Percentiles rank a stretch among this genome's conserved stretches.
phyloP scores from a whole-genome alignment of 1,140 invertebrate genomes.

The Palaemon carinicauda region DNA sequence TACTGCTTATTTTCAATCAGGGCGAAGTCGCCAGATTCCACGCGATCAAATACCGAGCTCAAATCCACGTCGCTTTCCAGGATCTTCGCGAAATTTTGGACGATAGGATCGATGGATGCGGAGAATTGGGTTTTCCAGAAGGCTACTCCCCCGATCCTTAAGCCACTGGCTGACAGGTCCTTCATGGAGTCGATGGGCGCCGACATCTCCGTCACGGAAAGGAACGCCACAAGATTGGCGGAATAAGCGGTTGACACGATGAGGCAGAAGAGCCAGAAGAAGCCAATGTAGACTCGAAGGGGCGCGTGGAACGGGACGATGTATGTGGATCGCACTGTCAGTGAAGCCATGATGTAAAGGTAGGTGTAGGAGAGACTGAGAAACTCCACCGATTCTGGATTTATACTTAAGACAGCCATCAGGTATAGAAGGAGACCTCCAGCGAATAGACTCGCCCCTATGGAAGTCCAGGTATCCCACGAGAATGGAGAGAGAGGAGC shows the following conservation, averaged over 20 bases:
- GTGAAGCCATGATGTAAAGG: conserved; percentile 48
- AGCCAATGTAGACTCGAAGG: conserved; percentile 28
- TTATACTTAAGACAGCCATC: not conserved
- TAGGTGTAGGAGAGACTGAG: conserved; percentile 20
- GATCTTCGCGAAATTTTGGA: conserved; percentile 21
- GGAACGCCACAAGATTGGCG: conserved; percentile 55
- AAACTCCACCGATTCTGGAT: conserved; percentile 23
- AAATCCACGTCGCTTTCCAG: conserved; percentile 51
- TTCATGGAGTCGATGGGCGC: conserved; percentile 43
- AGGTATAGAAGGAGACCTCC: conserved; percentile 4
- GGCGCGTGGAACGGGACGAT: conserved; percentile 2
- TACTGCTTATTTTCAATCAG: conserved; percentile 54
- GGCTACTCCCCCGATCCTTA: conserved; percentile 42
- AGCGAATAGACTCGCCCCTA: conserved; percentile 9
- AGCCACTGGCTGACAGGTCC: conserved; percentile 34
- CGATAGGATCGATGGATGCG: conserved; percentile 38
- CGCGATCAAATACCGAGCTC: conserved; percentile 29
- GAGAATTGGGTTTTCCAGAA: conserved; percentile 54
- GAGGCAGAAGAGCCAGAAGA: conserved; percentile 31
- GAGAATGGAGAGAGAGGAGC: conserved; percentile 48
- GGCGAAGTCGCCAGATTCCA: conserved; percentile 43
- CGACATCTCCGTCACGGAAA: conserved; percentile 41
- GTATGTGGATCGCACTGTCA: not conserved
- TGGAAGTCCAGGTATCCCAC: conserved; percentile 39
- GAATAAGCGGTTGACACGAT: conserved; percentile 57